phyloP scores from a whole-genome alignment of 2,797 vertebrate species.

The Acanthis flammea region DNA sequence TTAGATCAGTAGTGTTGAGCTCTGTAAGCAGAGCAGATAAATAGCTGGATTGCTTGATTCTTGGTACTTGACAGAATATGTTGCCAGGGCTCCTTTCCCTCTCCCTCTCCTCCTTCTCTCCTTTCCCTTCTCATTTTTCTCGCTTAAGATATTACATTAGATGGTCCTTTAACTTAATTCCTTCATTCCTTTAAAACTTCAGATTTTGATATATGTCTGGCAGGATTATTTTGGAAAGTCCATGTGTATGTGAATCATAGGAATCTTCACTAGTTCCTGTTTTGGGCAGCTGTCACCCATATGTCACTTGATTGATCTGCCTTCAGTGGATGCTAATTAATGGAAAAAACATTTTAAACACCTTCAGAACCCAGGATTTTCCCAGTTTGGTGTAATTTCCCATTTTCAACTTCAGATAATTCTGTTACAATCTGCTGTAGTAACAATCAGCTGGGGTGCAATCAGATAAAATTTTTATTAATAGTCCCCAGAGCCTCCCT shows the following conservation, averaged over 20 bases:
- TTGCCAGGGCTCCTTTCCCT: background rate
- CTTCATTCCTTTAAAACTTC: background rate
- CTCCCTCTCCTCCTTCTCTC: background rate
- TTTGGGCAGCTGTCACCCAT: background rate
- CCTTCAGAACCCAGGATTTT: background rate
- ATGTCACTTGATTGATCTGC: background rate
- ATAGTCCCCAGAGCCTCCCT: background rate
- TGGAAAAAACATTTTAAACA: background rate
- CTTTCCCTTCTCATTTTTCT: background rate
- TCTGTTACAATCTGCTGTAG: background rate
- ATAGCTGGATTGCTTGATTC: background rate
- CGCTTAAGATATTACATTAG: background rate
- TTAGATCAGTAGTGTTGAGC: background rate
- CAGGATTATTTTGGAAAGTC: background rate
- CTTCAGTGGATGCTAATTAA: background rate
- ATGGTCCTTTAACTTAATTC: background rate
- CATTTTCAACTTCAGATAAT: background rate
- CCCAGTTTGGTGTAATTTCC: background rate
- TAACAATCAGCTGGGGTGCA: background rate
- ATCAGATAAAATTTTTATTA: background rate
- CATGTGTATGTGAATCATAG: background rate
- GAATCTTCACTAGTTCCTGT: background rate
- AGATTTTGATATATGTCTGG: background rate
- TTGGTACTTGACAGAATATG: background rate
- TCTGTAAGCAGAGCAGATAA: background rate